These are phyloP conservation scores for Eulemur rufifrons DNA, from an alignment of 2,113 vertebrate genomes.

Conservation along the genomic window DNA sequence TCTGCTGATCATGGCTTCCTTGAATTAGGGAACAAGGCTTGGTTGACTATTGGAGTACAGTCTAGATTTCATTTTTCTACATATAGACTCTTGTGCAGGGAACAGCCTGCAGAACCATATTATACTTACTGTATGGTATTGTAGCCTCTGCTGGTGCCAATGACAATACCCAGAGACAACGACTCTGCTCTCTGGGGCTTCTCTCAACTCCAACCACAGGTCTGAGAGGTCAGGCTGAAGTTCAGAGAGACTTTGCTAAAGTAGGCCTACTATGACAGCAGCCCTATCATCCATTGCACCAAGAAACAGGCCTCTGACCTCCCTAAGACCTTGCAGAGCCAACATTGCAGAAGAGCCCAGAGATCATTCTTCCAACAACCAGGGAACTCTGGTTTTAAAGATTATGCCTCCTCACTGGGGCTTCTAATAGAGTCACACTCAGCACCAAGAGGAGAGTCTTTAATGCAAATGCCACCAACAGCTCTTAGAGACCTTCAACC, in stretches of 20 bases:
- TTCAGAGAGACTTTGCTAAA: not conserved
- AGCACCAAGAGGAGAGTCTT: not conserved
- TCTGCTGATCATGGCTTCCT: not conserved
- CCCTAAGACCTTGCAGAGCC: not conserved
- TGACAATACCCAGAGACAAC: not conserved
- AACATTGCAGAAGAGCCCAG: not conserved
- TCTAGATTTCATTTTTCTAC: not conserved
- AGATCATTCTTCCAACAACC: not conserved
- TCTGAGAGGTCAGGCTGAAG: not conserved
- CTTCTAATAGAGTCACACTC: not conserved
- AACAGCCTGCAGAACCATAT: not conserved
- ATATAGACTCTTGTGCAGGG: not conserved
- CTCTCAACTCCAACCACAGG: not conserved
- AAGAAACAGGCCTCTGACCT: not conserved
- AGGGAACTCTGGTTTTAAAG: not conserved
- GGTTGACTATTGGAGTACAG: not conserved
- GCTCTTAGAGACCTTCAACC: not conserved
- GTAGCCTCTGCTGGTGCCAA: not conserved
- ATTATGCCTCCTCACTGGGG: not conserved
- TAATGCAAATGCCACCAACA: not conserved
- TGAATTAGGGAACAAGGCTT: not conserved
- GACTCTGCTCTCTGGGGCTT: not conserved
- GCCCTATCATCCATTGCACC: not conserved
- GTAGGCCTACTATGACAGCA: not conserved
- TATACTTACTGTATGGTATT: not conserved